Conservation (phyloP, 92 coral and sea anemone genomes). For the Paragorgia papillata region DNA sequence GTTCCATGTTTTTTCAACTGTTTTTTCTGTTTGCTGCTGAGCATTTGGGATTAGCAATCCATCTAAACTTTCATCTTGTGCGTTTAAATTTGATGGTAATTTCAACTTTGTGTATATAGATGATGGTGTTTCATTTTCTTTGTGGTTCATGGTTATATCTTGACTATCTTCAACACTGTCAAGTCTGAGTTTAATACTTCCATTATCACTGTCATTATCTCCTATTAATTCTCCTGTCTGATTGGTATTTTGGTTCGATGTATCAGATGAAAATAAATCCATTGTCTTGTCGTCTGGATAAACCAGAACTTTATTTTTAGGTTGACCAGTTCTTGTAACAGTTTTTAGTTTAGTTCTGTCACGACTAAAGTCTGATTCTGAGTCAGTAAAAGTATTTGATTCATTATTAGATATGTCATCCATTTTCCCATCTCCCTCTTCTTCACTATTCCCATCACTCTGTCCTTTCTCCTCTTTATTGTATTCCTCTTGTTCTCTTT, state of each 20-base stretch:
- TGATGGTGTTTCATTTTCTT: slow-evolving; percentile 31
- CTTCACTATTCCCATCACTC: slow-evolving; percentile 40
- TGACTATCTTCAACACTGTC: slow-evolving; percentile 79
- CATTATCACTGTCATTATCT: slow-evolving; percentile 36
- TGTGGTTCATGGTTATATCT: slow-evolving; percentile 41
- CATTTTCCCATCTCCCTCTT: slow-evolving; percentile 31
- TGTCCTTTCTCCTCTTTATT: background rate
- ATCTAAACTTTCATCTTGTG: slow-evolving; percentile 9
- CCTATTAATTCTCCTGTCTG: background rate
- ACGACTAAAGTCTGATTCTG: slow-evolving; percentile 61
- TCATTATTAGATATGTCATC: slow-evolving; percentile 55
- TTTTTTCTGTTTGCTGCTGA: background rate
- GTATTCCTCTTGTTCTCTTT: slow-evolving; percentile 79
- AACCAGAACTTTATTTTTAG: slow-evolving; percentile 16
- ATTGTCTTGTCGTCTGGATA: slow-evolving; percentile 67
- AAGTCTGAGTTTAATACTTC: slow-evolving; percentile 72
- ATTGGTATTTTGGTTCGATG: slow-evolving; percentile 16
- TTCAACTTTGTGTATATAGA: slow-evolving; percentile 44
- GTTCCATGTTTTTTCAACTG: background rate
- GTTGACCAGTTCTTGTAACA: background rate
- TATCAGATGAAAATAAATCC: slow-evolving; percentile 73
- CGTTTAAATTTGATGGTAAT: background rate
- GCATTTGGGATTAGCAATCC: slow-evolving; percentile 1
- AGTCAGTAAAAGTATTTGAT: slow-evolving; percentile 41
- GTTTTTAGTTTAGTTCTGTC: slow-evolving; percentile 13